A percentile compares a stretch with the other conserved stretches of the same genome.
Evolutionary conservation across 2,113 vertebrate species (phyloP).

Genomic region (Sebastes schlegelii): DNA sequence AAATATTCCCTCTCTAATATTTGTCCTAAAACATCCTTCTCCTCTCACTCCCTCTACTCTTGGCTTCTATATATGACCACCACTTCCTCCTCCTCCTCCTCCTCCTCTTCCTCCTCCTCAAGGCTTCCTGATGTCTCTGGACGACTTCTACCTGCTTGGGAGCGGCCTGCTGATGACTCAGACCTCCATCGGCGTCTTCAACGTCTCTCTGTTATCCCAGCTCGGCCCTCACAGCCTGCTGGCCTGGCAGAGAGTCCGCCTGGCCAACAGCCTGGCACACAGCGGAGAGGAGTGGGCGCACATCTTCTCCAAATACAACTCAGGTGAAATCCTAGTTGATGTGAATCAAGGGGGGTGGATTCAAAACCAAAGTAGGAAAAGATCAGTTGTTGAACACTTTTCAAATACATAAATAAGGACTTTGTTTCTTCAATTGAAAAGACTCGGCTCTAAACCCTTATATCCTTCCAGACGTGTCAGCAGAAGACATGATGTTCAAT

Average conservation of each 20-base stretch:
- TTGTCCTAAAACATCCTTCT: not conserved
- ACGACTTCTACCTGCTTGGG: constrained; percentile 93
- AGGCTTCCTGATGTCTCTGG: constrained; percentile 92
- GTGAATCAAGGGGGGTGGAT: not conserved
- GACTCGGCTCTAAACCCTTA: not conserved
- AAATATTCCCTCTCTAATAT: not conserved
- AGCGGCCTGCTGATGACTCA: constrained; percentile 90
- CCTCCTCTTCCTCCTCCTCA: not conserved
- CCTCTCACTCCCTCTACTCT: no score
- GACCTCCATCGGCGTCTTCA: constrained; percentile 91
- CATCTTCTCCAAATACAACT: constrained; percentile 88
- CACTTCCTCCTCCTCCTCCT: not conserved
- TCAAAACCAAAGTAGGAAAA: not conserved
- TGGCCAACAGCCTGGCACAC: constrained; percentile 88
- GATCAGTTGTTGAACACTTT: not conserved
- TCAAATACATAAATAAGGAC: no score
- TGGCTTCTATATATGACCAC: no score
- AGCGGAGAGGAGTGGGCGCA: constrained; percentile 87
- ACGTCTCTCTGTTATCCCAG: constrained; percentile 83
- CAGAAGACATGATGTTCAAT: not conserved
- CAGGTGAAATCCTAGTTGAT: constrained; percentile 77
- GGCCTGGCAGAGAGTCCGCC: constrained; percentile 92
- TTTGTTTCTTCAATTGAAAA: not conserved
- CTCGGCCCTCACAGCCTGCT: constrained; percentile 87
- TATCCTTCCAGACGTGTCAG: not conserved